phyloP scores from a whole-genome alignment of 1,140 invertebrate species.

The Drosophila nikananu region DNA sequence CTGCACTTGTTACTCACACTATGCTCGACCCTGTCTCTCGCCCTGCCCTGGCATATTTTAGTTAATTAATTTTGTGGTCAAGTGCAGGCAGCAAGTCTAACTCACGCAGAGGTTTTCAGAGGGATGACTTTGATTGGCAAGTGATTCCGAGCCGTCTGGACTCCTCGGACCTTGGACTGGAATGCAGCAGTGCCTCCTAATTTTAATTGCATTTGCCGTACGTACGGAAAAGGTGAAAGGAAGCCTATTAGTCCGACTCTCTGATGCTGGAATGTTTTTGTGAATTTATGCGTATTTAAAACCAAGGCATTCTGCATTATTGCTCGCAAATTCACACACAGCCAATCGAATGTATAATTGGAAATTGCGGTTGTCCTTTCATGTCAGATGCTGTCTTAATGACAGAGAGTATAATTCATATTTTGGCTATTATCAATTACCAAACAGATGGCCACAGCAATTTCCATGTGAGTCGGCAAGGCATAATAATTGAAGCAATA shows the following conservation, averaged over 20 bases:
- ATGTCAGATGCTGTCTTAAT: conserved; percentile 17
- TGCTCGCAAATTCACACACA: conserved; percentile 41
- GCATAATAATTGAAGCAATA: conserved; percentile 12
- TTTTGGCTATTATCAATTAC: conserved; percentile 41
- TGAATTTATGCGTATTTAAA: conserved; percentile 32
- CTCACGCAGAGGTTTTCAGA: not conserved
- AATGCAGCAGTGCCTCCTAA: conserved; percentile 14
- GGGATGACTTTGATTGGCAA: conserved; percentile 59
- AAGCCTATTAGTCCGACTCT: conserved; percentile 28
- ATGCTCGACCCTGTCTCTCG: no score
- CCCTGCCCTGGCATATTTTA: conserved; percentile 60
- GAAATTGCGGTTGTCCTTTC: conserved; percentile 41
- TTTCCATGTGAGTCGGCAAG: not conserved
- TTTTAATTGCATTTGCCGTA: conserved; percentile 44
- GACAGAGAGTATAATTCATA: conserved; percentile 25
- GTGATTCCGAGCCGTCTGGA: conserved; percentile 47
- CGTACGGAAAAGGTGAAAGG: conserved; percentile 31
- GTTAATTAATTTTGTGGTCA: conserved; percentile 81
- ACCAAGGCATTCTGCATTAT: conserved; percentile 37
- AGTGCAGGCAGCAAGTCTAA: conserved; percentile 57
- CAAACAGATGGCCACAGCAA: conserved; percentile 8
- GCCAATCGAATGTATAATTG: conserved; percentile 44
- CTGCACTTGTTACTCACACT: conserved; percentile 28
- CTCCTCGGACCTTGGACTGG: not conserved
- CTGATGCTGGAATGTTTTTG: conserved; percentile 28